Conservation (phyloP, 35 echinoderm and acorn worm genomes). For the Anneissia japonica region DNA sequence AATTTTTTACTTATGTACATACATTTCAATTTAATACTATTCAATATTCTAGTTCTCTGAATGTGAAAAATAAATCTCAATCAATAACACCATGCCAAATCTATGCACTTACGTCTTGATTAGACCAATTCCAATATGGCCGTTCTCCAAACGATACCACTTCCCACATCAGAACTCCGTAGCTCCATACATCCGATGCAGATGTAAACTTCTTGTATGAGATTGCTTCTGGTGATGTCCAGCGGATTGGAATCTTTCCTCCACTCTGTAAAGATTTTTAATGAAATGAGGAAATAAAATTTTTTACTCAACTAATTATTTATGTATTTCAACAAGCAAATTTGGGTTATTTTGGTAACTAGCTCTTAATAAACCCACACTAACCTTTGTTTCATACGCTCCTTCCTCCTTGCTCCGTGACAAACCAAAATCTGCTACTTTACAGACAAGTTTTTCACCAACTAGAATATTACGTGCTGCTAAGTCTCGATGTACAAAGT, state of each 20-base stretch:
- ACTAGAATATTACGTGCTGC: slow-evolving; percentile 8
- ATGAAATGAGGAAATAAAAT: too few relatives aligned
- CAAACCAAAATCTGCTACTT: slow-evolving; percentile 20
- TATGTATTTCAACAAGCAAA: too few relatives aligned
- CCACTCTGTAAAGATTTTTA: neutral
- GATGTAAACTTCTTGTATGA: slow-evolving; percentile 18
- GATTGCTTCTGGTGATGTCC: slow-evolving; percentile 13
- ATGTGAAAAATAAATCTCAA: too few relatives aligned
- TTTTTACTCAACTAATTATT: too few relatives aligned
- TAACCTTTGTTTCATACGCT: slow-evolving; percentile 21
- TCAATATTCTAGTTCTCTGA: too few relatives aligned
- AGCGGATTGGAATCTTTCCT: slow-evolving; percentile 17
- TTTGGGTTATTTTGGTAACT: too few relatives aligned
- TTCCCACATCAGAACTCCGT: slow-evolving; percentile 15
- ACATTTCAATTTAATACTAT: too few relatives aligned
- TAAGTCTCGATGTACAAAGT: slow-evolving; percentile 17
- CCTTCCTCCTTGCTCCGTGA: slow-evolving; percentile 12
- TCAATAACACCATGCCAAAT: neutral
- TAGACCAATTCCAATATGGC: slow-evolving; percentile 26
- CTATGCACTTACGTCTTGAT: slow-evolving; percentile 7
- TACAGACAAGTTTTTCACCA: slow-evolving; percentile 1
- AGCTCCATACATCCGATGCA: slow-evolving; percentile 14
- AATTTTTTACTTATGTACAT: too few relatives aligned
- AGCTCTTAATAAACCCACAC: too few relatives aligned
- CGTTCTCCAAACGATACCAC: slow-evolving; percentile 12